Evolutionary conservation across 2,113 vertebrate genomes (phyloP), one percentile per base, ranked within the genome.

Genomic region (Ageneiosus marmoratus): DNA sequence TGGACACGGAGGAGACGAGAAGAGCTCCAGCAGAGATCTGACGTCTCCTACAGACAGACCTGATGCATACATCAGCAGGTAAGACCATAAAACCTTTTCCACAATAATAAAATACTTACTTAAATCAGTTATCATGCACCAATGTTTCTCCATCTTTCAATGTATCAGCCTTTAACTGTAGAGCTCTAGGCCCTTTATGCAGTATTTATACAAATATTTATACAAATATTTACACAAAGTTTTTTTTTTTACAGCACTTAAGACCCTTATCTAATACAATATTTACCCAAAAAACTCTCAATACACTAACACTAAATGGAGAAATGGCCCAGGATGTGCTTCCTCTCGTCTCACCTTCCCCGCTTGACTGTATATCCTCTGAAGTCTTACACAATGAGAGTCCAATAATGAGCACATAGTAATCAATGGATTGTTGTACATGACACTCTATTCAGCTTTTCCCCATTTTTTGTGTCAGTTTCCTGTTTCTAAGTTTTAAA

Each of bases 1-100:
- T 0, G 97, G 96, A 62, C 96, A 97, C 0, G 90, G 95, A n/a
- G 94, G 92, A 0, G 97, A 99, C 18, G 98, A 99, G 72, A 98
- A 97, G 91, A 94, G 95, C 55, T 96, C 96, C 1, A 96, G 94
- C 50, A 99, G 98, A 92, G 97, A 99, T 86, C 91, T 96, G 86
- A 91, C 91, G 89, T 98, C 96, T 7, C 96, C 97, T n/a, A 94
- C 94, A 6, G 98, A 99, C 87, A 93, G 96, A 60, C 94, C 96
- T 6, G 97, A 99, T 2, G 81, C 92, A 70, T 98, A 95, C 86
- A 93, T 93, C 84, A 93, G 92, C 91, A 96, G 97, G 98, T 98
- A 84, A 88, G 92, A 34, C 29, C 41, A 20, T 27, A 48, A 34
- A 37, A 62, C 24, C 18, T 2, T 72, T 75, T 18, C n/a, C 15